A percentile compares a stretch with the other conserved stretches of the same genome.
phyloP scores from a whole-genome alignment of 2,113 vertebrate genomes.

The Phrynocephalus versicolor region DNA sequence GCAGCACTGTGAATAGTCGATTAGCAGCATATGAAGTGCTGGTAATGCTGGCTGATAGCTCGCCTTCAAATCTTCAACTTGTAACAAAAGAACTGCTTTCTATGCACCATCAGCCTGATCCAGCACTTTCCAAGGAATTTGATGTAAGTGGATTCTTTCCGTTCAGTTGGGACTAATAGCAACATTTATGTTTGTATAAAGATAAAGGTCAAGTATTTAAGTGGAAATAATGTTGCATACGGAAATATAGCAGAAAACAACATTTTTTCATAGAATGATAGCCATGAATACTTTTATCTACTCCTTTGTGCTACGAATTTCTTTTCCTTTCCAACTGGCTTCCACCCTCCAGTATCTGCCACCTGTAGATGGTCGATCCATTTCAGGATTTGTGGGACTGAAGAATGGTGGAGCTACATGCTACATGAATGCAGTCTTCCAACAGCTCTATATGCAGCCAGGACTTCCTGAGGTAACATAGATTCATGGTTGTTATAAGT shows the following conservation, averaged over 20 bases:
- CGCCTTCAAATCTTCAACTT: constrained; percentile 90
- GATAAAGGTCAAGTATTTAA: neutral
- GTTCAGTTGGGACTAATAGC: neutral
- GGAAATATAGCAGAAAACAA: neutral
- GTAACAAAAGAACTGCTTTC: constrained; percentile 92
- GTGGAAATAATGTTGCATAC: neutral
- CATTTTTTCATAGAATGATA: neutral
- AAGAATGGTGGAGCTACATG: constrained; percentile 98
- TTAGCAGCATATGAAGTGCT: constrained; percentile 97
- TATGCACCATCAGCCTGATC: constrained; percentile 97
- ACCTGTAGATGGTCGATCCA: constrained; percentile 93
- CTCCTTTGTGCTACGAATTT: neutral
- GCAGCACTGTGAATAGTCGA: constrained; percentile 93
- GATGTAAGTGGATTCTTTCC: constrained; percentile 78
- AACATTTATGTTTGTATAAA: neutral
- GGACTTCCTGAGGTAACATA: constrained; percentile 90
- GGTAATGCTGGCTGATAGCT: constrained; percentile 98
- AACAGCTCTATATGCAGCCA: constrained; percentile 99
- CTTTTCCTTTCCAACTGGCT: neutral
- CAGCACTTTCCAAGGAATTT: constrained; percentile 96
- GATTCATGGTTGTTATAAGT: neutral
- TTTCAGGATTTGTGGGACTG: constrained; percentile 94
- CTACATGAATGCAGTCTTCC: constrained; percentile 99
- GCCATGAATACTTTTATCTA: neutral
- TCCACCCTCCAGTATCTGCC: constrained; percentile 85